phyloP scores from a whole-genome alignment of 2,113 vertebrate genomes.

The Hippocampus guttulatus region DNA sequence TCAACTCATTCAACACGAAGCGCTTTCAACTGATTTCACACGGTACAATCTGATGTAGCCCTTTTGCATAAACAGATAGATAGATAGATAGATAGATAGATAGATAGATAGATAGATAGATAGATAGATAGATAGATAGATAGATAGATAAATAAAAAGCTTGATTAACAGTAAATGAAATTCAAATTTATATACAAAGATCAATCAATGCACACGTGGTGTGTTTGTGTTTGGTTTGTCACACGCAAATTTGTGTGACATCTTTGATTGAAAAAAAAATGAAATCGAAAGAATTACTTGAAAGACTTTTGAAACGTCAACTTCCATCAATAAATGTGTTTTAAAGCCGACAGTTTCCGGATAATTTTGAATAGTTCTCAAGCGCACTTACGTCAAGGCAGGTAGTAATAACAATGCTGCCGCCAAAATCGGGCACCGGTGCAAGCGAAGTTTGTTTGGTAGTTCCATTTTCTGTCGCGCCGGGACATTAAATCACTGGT shows the following conservation, averaged over 20 bases:
- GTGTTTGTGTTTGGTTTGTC: not conserved
- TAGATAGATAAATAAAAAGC: not conserved
- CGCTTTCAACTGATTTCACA: not conserved
- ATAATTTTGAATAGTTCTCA: not conserved
- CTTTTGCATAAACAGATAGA: not conserved
- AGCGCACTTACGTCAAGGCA: constrained; percentile 75
- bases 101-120: not conserved
- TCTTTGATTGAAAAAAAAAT: not conserved
- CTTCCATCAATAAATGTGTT: not conserved
- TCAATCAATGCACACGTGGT: not conserved
- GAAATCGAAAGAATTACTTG: not conserved
- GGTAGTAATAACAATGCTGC: constrained; percentile 77
- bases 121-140: not conserved
- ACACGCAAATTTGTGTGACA: not conserved
- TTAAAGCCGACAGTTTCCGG: not conserved
- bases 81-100: not conserved
- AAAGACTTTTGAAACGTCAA: not conserved
- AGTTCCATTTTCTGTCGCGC: constrained; percentile 74
- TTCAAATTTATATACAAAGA: not conserved
- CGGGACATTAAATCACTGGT: constrained; percentile 77
- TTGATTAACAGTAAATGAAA: not conserved
- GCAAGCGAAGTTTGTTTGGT: constrained; percentile 70
- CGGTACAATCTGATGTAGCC: no score
- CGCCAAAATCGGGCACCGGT: constrained; percentile 75
- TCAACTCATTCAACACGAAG: not conserved